Conservation (phyloP, 2,113 vertebrate species). For the Anhinga rufa region DNA sequence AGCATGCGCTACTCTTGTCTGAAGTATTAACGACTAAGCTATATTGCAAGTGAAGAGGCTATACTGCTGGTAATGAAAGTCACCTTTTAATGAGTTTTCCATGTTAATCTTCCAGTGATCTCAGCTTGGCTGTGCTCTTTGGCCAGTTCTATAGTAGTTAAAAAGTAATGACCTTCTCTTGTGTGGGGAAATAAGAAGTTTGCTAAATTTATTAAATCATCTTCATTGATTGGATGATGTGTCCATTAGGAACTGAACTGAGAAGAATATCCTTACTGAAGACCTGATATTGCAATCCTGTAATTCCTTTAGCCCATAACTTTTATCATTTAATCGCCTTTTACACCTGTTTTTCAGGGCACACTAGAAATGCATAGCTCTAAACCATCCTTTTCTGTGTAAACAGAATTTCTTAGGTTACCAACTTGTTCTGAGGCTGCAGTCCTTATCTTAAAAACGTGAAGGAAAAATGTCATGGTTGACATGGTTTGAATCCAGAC, state of each 20-base stretch:
- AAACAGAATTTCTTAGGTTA: background rate
- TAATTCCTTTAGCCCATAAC: background rate
- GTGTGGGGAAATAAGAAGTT: background rate
- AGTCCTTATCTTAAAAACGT: background rate
- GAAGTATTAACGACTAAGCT: background rate
- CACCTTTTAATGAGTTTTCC: constrained; percentile 25
- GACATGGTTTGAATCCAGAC: background rate
- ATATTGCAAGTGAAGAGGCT: background rate
- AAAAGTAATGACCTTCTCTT: constrained; percentile 13
- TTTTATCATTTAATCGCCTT: constrained; percentile 21
- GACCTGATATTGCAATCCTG: background rate
- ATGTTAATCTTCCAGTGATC: constrained; percentile 42
- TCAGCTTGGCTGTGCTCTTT: background rate
- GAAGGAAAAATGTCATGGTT: background rate
- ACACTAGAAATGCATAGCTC: background rate
- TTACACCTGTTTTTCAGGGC: background rate
- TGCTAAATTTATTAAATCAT: background rate
- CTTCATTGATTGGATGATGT: background rate
- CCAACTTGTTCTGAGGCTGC: background rate
- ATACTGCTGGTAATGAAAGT: background rate
- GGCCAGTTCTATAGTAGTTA: background rate
- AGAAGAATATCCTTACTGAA: background rate
- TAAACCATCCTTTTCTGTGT: background rate
- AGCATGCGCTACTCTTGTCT: background rate
- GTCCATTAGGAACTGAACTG: background rate